These are phyloP conservation scores for Planococcus citri DNA, from an alignment of 1,140 invertebrate genomes.

Conservation along the genomic window DNA sequence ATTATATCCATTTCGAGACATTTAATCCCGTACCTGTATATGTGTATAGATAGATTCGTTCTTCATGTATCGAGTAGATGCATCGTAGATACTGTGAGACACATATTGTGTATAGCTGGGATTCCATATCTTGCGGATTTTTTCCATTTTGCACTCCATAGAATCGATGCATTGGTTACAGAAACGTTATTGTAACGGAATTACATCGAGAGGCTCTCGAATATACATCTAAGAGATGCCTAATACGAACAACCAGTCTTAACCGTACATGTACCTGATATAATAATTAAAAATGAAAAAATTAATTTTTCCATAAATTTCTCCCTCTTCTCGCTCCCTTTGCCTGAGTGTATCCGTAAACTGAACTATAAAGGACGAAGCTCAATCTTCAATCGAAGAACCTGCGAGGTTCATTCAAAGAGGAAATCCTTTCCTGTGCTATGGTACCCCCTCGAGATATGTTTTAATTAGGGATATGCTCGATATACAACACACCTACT, in stretches of 20 bases:
- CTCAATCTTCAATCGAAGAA: not conserved
- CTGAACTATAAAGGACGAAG: not conserved
- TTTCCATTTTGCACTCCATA: not conserved
- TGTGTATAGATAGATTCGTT: no score
- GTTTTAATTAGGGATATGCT: not conserved
- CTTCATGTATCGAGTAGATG: no score
- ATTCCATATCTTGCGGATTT: no score
- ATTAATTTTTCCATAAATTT: not conserved
- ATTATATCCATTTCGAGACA: conserved; percentile 18
- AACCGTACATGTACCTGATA: not conserved
- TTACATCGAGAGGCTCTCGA: not conserved
- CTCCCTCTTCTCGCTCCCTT: not conserved
- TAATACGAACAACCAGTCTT: not conserved
- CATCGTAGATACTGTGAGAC: no score
- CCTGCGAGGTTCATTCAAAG: no score
- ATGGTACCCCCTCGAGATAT: not conserved
- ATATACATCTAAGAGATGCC: no score
- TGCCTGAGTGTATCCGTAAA: not conserved
- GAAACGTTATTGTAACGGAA: conserved; percentile 2
- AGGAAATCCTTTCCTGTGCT: no score
- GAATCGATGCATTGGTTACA: no score
- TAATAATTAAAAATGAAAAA: not conserved
- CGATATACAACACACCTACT: not conserved
- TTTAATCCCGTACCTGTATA: not conserved
- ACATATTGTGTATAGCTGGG: no score